Conservation (phyloP, 2,888 invertebrate species). For the Rutpela maculata region DNA sequence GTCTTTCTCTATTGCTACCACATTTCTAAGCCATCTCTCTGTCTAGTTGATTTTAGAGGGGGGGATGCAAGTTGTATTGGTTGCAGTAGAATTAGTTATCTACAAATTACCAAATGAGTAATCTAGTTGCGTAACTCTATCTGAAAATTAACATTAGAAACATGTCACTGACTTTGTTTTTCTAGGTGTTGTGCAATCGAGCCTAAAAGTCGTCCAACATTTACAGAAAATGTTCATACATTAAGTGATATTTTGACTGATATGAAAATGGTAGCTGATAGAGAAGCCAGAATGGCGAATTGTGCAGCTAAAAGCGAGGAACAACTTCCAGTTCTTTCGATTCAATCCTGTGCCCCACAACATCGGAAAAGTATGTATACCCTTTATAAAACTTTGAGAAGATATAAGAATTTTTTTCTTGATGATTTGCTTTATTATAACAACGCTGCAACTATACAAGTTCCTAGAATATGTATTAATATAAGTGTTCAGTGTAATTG, state of each 20-base stretch:
- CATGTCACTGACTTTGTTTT: not conserved
- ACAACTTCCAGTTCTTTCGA: conserved; percentile 69
- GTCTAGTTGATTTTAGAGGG: too few relatives aligned
- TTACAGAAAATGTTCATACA: conserved; percentile 86
- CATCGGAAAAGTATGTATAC: conserved; percentile 69
- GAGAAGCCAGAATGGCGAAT: conserved; percentile 63
- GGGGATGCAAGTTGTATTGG: too few relatives aligned
- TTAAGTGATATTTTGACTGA: conserved; percentile 77
- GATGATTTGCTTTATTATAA: conserved; percentile 37
- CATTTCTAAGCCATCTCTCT: too few relatives aligned
- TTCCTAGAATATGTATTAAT: conserved; percentile 18
- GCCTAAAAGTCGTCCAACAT: conserved; percentile 90
- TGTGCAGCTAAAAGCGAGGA: conserved; percentile 75
- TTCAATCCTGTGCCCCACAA: conserved; percentile 66
- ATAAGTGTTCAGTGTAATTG: conserved; percentile 27
- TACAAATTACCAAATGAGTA: too few relatives aligned
- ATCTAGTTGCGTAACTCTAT: too few relatives aligned
- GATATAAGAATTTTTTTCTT: conserved; percentile 50
- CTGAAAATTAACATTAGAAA: too few relatives aligned
- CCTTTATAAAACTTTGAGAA: conserved; percentile 33
- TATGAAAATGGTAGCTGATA: conserved; percentile 66
- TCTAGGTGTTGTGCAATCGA: conserved; percentile 76
- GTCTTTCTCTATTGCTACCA: too few relatives aligned
- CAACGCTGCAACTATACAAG: conserved; percentile 10
- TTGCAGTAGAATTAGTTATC: too few relatives aligned